A percentile compares a stretch with the other conserved stretches of the same genome.
Conservation (phyloP, 2,888 invertebrate genomes). For the Tipula vernalis region DNA sequence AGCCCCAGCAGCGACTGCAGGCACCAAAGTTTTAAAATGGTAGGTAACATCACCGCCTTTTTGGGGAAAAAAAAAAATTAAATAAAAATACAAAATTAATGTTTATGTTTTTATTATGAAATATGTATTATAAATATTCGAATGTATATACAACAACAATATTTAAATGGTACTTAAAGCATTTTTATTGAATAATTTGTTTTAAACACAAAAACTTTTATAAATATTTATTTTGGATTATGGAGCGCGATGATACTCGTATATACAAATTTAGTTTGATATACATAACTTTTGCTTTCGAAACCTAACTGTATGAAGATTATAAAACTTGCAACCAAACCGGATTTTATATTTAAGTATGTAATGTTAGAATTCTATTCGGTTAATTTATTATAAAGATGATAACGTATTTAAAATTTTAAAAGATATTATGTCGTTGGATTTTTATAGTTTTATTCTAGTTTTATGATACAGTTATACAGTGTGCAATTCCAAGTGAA, state of each 20-base stretch:
- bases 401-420: neutral
- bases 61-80: conserved; percentile 12
- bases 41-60: conserved; percentile 74
- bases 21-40: conserved; percentile 95
- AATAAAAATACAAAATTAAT: neutral
- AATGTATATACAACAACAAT: neutral
- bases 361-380: neutral
- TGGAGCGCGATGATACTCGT: neutral
- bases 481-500: neutral
- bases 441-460: neutral
- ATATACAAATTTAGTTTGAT: neutral
- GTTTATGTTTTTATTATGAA: neutral
- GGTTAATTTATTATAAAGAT: neutral
- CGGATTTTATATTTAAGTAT: neutral
- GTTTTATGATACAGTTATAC: neutral
- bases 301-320: neutral
- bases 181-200: neutral
- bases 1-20: conserved; percentile 94
- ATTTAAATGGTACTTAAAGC: neutral
- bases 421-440: neutral
- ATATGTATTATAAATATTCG: neutral
- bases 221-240: neutral
- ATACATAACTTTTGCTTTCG: neutral
- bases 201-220: neutral
- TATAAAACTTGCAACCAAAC: no score